Base-by-base conservation (phyloP, 2,888 invertebrate species). In the Ecdyonurus torrentis region DNA sequence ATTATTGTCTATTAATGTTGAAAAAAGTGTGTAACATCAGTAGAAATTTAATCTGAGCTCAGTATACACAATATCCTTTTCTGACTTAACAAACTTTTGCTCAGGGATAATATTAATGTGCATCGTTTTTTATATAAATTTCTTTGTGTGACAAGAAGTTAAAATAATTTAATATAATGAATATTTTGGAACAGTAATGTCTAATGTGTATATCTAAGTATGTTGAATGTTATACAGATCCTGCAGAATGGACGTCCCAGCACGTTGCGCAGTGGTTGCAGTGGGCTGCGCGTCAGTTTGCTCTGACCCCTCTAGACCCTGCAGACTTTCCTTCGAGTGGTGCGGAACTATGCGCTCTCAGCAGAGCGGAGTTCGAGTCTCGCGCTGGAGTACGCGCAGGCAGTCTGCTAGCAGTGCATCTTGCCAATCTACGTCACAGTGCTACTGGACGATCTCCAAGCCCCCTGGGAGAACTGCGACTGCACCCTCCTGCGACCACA, bases 221-320 rank as follows among this genome's bases (percentile, higher is more conserved):
- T n/a, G n/a, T n/a, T n/a, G n/a, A n/a, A n/a, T n/a, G n/a, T n/a
- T n/a, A n/a, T 15, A 55, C 70, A 81, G 84, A 85, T 78, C 84
- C 85, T 24, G 76, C 78, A 61, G 82, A 81, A 70, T 85, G 85
- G 85, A 79, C 75, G 64, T 70, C 74, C 19, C 74, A 73, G 25
- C 80, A 85, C 71, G 81, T 85, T 66, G 73, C 74, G 64, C 77
- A 78, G 59, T 85, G 85, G 85, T 72, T 85, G 59, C 73, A 74
- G 55, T 85, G 85, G 84, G 79, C 81, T 69, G 76, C 79, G 25
- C 76, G 76, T 62, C 79, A 81, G 68, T 84, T 85, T 69, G 75
- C 79, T 52, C 76, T 85, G 64, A 75, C 76, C 59, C 81, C 81
- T 3, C 81, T 82, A 52, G 77, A 78, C 67, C 69, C 76, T 2